Evolutionary conservation across 2,888 invertebrate genomes (phyloP).

Genomic region (Notodonta ziczac): DNA sequence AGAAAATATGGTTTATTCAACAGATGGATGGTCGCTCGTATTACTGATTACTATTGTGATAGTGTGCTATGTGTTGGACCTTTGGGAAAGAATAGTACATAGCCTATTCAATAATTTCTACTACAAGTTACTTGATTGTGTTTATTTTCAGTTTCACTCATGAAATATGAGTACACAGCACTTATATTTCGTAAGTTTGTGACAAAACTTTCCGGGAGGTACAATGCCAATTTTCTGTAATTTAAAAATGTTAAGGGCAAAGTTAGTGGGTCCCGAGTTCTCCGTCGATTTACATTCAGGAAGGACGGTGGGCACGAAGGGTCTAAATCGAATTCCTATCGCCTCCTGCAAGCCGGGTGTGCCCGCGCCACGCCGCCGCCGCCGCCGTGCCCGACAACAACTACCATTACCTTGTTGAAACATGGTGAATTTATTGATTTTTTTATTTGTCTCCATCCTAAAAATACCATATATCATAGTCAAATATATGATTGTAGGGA

Average conservation of each 20-base stretch:
- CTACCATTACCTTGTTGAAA: conserved; percentile 41
- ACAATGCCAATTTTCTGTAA: conserved; percentile 56
- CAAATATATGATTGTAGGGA: no score
- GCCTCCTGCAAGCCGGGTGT: conserved; percentile 63
- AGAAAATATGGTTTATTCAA: no score
- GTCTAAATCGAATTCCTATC: conserved; percentile 80
- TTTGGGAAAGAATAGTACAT: no score
- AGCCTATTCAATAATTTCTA: no score
- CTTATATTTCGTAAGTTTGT: neutral
- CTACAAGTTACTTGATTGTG: neutral
- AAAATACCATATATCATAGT: no score
- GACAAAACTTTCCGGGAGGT: conserved; percentile 16
- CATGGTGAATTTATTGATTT: conserved; percentile 37
- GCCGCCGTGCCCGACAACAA: conserved; percentile 36
- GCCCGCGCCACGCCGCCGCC: conserved; percentile 20
- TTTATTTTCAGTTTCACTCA: neutral
- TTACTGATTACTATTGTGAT: no score
- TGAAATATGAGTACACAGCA: neutral
- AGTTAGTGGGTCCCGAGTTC: conserved; percentile 64
- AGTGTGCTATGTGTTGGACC: no score
- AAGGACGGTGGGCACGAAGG: conserved; percentile 66
- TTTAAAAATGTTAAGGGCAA: conserved; percentile 64
- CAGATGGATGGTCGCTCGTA: no score
- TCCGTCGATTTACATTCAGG: conserved; percentile 77
- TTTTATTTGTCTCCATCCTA: neutral